Percentiles rank a stretch among this genome's conserved stretches.
Conservation (phyloP, 2,797 vertebrate genomes). For the Dromococcyx pavoninus region DNA sequence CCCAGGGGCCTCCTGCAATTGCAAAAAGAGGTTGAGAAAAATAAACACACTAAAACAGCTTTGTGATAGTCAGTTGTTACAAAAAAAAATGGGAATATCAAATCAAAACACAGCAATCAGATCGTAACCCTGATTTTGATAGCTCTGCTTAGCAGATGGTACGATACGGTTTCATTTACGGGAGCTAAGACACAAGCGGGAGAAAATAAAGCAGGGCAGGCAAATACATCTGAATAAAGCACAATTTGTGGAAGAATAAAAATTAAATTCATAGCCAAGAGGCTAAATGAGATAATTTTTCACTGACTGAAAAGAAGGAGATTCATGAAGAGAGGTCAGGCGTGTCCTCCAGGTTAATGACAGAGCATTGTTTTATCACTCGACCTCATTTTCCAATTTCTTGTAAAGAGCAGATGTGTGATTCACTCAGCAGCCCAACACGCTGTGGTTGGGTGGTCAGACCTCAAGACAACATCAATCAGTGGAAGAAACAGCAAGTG, state of each 20-base stretch:
- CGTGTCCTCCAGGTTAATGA: not conserved
- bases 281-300: not conserved
- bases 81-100: not conserved
- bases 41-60: not conserved
- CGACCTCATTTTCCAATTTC: not conserved
- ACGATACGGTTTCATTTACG: not conserved
- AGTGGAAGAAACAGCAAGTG: not conserved
- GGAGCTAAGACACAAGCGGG: not conserved
- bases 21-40: not conserved
- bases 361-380: not conserved
- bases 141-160: not conserved
- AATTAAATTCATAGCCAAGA: not conserved
- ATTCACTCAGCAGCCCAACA: not conserved
- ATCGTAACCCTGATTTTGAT: not conserved
- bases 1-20: constrained; percentile 84
- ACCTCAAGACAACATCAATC: not conserved
- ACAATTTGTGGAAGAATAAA: not conserved
- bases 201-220: not conserved
- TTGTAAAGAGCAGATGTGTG: not conserved
- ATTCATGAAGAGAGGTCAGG: not conserved
- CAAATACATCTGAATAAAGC: not conserved
- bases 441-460: not conserved
- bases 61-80: not conserved
- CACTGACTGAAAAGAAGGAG: not conserved
- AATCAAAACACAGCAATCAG: not conserved